Evolutionary conservation across 2,888 invertebrate species (phyloP).

Genomic region (Cyrtodaria siliqua): DNA sequence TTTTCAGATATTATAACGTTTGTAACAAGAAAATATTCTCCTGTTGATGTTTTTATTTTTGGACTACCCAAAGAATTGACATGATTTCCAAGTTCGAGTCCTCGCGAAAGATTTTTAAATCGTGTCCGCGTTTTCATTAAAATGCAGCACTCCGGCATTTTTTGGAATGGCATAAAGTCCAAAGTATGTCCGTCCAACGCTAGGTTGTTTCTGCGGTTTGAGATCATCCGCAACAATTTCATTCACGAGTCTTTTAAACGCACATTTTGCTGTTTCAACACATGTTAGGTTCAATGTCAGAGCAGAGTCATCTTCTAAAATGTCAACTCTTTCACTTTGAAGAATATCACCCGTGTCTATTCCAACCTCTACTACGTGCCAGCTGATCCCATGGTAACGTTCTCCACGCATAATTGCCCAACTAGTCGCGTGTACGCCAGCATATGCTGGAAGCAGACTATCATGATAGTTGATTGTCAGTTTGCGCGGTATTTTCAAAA

Average conservation of each 20-base stretch:
- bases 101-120: conserved; percentile 67
- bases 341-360: conserved; percentile 75
- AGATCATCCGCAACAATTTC: conserved; percentile 47
- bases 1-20: conserved; percentile 46
- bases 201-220: conserved; percentile 39
- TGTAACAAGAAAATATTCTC: conserved; percentile 67
- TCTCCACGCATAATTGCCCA: conserved; percentile 75
- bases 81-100: conserved; percentile 69
- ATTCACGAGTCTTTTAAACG: conserved; percentile 54
- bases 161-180: conserved; percentile 67
- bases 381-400: conserved; percentile 67
- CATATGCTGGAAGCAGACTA: conserved; percentile 71
- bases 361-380: conserved; percentile 70
- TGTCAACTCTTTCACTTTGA: conserved; percentile 56
- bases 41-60: conserved; percentile 62
- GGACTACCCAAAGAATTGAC: conserved; percentile 72
- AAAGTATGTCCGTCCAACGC: conserved; percentile 62
- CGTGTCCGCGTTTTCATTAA: conserved; percentile 29
- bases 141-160: conserved; percentile 68
- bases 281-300: conserved; percentile 72
- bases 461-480: conserved; percentile 74
- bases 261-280: conserved; percentile 59
- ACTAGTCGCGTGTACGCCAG: conserved; percentile 70
- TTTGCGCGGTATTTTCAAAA: conserved; percentile 54
- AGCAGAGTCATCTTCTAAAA: conserved; percentile 65